Evolutionary conservation across 2,888 invertebrate genomes (phyloP).

Genomic region (Caenorhabditis angaria): DNA sequence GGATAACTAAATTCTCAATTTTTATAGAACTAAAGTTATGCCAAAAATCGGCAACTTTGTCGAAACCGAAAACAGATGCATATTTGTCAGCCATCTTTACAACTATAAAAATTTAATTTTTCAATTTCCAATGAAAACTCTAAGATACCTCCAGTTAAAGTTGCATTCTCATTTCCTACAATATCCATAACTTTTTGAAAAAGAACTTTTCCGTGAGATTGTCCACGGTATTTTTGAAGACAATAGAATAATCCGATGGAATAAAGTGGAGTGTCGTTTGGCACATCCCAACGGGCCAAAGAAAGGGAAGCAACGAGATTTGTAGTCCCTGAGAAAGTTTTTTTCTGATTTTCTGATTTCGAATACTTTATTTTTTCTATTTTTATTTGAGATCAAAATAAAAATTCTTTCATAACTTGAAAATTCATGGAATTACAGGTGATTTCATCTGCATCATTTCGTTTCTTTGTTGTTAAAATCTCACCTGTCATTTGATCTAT

Average conservation of each 20-base stretch:
- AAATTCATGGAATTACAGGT: neutral
- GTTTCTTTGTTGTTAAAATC: neutral
- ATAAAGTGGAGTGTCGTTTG: slow-evolving; percentile 14
- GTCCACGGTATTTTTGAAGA: slow-evolving; percentile 17
- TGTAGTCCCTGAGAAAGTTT: slow-evolving; percentile 4
- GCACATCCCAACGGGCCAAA: slow-evolving; percentile 16
- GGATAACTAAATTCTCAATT: slow-evolving; percentile 22
- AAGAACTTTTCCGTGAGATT: slow-evolving; percentile 9
- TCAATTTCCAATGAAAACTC: neutral
- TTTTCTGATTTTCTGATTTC: neutral
- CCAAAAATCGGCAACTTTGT: slow-evolving; percentile 24
- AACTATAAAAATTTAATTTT: slow-evolving; percentile 19
- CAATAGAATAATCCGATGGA: slow-evolving; percentile 20
- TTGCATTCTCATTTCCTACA: slow-evolving; percentile 18
- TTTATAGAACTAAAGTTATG: slow-evolving; percentile 33
- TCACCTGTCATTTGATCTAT: neutral
- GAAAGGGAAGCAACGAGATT: slow-evolving; percentile 12
- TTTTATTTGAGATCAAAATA: neutral
- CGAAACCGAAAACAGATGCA: slow-evolving; percentile 35
- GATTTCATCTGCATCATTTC: neutral
- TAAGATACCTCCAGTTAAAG: slow-evolving; percentile 3
- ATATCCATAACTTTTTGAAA: slow-evolving; percentile 21
- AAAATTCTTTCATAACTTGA: neutral
- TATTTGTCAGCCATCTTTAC: slow-evolving; percentile 41
- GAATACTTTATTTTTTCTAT: neutral